Base-by-base conservation (phyloP, 2,113 vertebrate species). In the Tragelaphus scriptus region DNA sequence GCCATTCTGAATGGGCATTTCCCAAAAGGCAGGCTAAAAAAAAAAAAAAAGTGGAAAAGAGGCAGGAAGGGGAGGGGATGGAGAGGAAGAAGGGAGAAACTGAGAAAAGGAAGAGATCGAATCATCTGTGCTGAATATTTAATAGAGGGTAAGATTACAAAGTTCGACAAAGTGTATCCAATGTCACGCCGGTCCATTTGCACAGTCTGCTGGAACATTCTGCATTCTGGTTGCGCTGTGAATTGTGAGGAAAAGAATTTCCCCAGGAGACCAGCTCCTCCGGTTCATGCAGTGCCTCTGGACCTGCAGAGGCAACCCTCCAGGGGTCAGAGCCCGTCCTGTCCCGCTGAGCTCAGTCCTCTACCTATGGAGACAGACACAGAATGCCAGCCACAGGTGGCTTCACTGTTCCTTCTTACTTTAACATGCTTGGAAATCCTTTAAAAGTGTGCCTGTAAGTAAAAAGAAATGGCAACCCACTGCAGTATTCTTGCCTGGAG, bases 141-240 rank as follows among this genome's bases (percentile, higher is more conserved):
- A 97, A 99, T 84, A 55, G 80, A 95, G 97, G 98, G 87, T 99
- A 98, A 98, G 98, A 98, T 99, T 99, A 99, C 99, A 97, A 81
- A 80, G 97, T 95, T 96, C 32, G 96, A 98, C 97, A 98, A 96
- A 21, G 1, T 44, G 95, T 95, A 97, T 98, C 95, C 92, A 86
- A 23, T 98, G 97, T 97, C 97, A 94, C 87, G 6, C 79, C 85
- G 88, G 55, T 92, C 98, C 95, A 86, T 97, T 97, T 98, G 90
- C 47, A 63, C 26, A 26, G 85, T 0, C 2, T 85, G 40, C 40
- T 58, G 89, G 94, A 85, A 97, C 93, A 88, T 82, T 97, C 92
- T 2, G 2, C 87, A 79, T 88, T 94, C 36, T 26, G 53, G 58
- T 47, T 87, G 53, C 86, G 79, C 89, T 91, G 14, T 40, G 49